These are phyloP conservation scores for Drosophila lini DNA, from an alignment of 1,140 invertebrate genomes.

Conservation along the genomic window DNA sequence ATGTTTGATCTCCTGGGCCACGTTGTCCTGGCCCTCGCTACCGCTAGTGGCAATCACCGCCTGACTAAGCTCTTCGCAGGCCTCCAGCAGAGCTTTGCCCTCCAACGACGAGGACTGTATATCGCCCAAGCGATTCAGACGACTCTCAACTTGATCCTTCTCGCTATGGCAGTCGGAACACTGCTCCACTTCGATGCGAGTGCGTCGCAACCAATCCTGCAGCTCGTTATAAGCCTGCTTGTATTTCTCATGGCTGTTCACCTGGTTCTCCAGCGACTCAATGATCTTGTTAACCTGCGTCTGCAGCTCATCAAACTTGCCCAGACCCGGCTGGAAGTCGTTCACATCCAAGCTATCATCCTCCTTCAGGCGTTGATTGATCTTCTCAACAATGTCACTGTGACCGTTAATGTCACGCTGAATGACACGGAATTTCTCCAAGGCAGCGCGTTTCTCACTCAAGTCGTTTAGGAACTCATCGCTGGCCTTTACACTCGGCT, in stretches of 20 bases:
- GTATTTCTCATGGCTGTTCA: constrained; percentile 94
- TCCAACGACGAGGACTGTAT: constrained; percentile 88
- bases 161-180: constrained; percentile 93
- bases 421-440: constrained; percentile 92
- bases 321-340: constrained; percentile 89
- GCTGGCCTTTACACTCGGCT: constrained; percentile 91
- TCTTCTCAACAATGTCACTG: constrained; percentile 89
- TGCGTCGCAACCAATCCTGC: constrained; percentile 94
- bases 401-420: constrained; percentile 91
- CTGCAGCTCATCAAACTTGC: constrained; percentile 89
- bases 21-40: constrained; percentile 92
- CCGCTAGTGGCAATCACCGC: constrained; percentile 92
- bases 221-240: constrained; percentile 92
- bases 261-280: constrained; percentile 91
- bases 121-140: constrained; percentile 89
- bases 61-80: constrained; percentile 91
- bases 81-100: constrained; percentile 90
- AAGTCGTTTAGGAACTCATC: constrained; percentile 92
- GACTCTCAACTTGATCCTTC: constrained; percentile 89
- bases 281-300: constrained; percentile 88
- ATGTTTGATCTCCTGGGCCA: constrained; percentile 93
- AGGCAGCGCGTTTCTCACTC: constrained; percentile 93
- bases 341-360: constrained; percentile 88
- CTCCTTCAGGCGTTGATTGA: constrained; percentile 88
- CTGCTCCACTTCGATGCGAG: constrained; percentile 93